Percentiles rank a stretch among this genome's conserved stretches.
phyloP scores from a whole-genome alignment of 2,888 invertebrate species.

The Dermolepida albohirtum region DNA sequence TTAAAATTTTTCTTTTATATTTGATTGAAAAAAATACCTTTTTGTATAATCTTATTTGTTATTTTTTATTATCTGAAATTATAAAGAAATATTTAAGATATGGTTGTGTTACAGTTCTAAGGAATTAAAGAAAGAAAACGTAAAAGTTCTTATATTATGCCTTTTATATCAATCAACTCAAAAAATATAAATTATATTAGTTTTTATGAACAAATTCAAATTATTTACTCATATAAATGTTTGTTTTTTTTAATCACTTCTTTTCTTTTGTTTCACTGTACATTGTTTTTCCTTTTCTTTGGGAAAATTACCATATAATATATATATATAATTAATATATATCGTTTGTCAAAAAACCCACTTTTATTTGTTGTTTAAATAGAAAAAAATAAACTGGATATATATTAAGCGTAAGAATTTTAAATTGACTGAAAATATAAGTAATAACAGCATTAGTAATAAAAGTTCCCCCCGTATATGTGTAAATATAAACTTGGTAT shows the following conservation, averaged over 20 bases:
- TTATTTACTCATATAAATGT: slow-evolving; percentile 15
- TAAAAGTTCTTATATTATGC: slow-evolving; percentile 24
- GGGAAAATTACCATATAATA: slow-evolving; percentile 26
- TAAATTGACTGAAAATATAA: slow-evolving; percentile 29
- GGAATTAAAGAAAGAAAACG: slow-evolving; percentile 38
- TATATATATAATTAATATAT: too few relatives aligned
- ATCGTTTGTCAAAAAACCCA: slow-evolving; percentile 13
- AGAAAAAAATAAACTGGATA: slow-evolving; percentile 28
- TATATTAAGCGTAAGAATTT: slow-evolving; percentile 26
- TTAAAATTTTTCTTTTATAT: slow-evolving; percentile 29
- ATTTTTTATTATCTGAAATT: slow-evolving; percentile 42
- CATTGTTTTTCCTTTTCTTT: slow-evolving; percentile 22
- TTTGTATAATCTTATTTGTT: slow-evolving; percentile 42
- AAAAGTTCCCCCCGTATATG: slow-evolving; percentile 3
- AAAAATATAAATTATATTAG: slow-evolving; percentile 26
- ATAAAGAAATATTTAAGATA: slow-evolving; percentile 44
- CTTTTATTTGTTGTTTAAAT: slow-evolving; percentile 12
- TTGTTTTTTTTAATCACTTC: slow-evolving; percentile 27
- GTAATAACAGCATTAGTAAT: slow-evolving; percentile 18
- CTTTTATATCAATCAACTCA: slow-evolving; percentile 32
- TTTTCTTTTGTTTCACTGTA: slow-evolving; percentile 29
- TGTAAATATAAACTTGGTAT: slow-evolving; percentile 3
- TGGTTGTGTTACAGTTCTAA: slow-evolving; percentile 46
- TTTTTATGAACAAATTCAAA: slow-evolving; percentile 28
- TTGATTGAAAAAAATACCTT: slow-evolving; percentile 28